Conservation (phyloP, 1,140 invertebrate species). For the Hycleus cichorii region DNA sequence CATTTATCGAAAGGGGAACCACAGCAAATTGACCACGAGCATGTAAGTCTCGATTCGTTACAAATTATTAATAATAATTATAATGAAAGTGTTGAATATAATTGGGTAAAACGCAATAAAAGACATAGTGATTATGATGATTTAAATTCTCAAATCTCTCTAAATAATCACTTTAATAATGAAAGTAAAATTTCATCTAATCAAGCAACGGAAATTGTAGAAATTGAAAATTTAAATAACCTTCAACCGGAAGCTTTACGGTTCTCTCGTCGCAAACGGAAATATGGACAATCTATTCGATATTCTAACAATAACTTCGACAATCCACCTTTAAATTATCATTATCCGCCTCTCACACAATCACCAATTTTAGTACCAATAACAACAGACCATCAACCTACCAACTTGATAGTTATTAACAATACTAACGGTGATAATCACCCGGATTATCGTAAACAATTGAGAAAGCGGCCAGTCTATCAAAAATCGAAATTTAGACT, state of each 20-base stretch:
- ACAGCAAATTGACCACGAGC: no score
- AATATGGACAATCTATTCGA: not conserved
- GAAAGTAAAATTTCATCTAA: not conserved
- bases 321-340: not conserved
- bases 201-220: no score
- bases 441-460: no score
- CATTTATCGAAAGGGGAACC: no score
- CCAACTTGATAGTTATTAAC: slow-evolving; percentile 15
- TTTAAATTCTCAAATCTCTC: not conserved
- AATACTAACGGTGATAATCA: slow-evolving; percentile 9
- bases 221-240: not conserved
- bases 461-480: not conserved
- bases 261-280: not conserved
- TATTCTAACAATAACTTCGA: not conserved
- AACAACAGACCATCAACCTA: not conserved
- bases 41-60: no score
- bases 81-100: not conserved
- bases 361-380: not conserved
- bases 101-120: not conserved
- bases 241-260: slow-evolving; percentile 1
- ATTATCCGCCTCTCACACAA: not conserved
- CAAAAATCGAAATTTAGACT: not conserved
- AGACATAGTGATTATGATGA: not conserved
- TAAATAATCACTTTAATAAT: not conserved
- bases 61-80: no score